Percentiles rank a stretch among this genome's conserved stretches.
phyloP scores from a whole-genome alignment of 2,888 invertebrate genomes.

The Cancer borealis region DNA sequence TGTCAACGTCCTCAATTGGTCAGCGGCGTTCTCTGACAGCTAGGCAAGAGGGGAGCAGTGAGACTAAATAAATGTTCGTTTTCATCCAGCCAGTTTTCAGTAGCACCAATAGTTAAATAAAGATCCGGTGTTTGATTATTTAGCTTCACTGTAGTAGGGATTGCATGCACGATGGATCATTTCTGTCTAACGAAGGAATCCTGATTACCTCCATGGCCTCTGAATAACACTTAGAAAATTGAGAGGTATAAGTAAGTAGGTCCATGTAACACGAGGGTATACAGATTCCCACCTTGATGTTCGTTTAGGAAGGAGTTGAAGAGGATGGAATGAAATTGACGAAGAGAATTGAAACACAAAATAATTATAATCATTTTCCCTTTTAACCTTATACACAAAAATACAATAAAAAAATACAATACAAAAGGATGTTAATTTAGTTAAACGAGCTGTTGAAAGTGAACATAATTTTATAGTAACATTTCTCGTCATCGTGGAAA shows the following conservation, averaged over 20 bases:
- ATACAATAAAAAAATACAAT: background rate
- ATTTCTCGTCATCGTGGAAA: background rate
- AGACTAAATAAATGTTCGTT: background rate
- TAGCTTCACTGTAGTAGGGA: background rate
- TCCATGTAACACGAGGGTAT: too few relatives aligned
- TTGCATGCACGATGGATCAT: background rate
- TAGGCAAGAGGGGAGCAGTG: background rate
- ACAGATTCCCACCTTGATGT: background rate
- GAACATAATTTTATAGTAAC: background rate
- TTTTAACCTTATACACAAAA: background rate
- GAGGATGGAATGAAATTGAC: background rate
- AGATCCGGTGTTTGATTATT: background rate
- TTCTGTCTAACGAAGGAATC: background rate
- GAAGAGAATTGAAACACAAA: background rate
- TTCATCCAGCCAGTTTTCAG: background rate
- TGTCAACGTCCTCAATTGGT: background rate
- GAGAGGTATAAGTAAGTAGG: background rate
- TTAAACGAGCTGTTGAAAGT: background rate
- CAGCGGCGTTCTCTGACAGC: background rate
- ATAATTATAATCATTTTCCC: background rate
- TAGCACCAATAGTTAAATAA: background rate
- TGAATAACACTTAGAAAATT: background rate
- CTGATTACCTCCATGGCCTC: background rate
- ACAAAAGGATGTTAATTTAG: background rate
- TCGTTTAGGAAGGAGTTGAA: background rate